These are phyloP conservation scores for Leguminivora glycinivorella DNA, from an alignment of 1,140 invertebrate genomes.

Conservation along the genomic window DNA sequence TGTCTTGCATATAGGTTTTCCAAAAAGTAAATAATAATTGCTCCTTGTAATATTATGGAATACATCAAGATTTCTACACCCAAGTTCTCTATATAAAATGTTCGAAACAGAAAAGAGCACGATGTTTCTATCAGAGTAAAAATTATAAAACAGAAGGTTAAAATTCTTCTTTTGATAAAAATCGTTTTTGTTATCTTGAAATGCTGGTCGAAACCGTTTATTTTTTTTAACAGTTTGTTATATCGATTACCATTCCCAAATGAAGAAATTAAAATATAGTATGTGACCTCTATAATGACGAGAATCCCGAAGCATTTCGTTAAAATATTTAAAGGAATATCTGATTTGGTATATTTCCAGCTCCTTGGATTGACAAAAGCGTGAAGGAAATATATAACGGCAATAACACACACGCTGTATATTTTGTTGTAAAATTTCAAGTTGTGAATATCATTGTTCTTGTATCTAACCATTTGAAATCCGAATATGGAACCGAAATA, in stretches of 20 bases:
- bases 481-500: constrained; percentile 52
- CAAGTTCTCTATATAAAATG: constrained; percentile 43
- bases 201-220: constrained; percentile 49
- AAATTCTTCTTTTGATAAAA: constrained; percentile 39
- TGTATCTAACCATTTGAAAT: constrained; percentile 44
- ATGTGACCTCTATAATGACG: constrained; percentile 48
- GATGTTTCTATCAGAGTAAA: constrained; percentile 37
- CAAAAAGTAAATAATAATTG: constrained; percentile 45
- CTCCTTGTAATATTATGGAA: constrained; percentile 52
- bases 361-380: constrained; percentile 40
- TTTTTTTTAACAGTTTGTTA: constrained; percentile 46
- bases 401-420: constrained; percentile 45
- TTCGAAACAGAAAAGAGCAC: constrained; percentile 39
- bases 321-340: constrained; percentile 55
- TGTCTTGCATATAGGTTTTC: constrained; percentile 49
- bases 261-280: constrained; percentile 44
- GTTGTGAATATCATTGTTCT: constrained; percentile 37
- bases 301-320: constrained; percentile 48
- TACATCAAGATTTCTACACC: constrained; percentile 44
- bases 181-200: constrained; percentile 40
- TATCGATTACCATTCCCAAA: constrained; percentile 45
- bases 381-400: constrained; percentile 31
- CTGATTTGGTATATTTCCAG: constrained; percentile 44
- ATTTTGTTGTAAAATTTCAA: constrained; percentile 42
- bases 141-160: constrained; percentile 41